Evolutionary conservation across 2,888 invertebrate genomes (phyloP), one percentile per base, ranked within the genome.

Genomic region (Microplitis deprimator): DNA sequence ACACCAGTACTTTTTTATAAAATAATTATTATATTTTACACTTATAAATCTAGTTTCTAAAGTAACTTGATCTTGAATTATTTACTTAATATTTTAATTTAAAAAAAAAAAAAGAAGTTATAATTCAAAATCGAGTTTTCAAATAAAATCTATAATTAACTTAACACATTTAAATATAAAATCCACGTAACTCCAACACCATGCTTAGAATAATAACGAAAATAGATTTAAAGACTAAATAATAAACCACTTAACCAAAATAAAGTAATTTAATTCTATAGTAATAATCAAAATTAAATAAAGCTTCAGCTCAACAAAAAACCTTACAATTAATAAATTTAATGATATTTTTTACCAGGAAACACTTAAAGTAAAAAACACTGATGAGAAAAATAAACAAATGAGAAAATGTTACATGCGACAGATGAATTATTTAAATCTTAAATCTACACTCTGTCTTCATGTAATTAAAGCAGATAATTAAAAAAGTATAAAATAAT

Each of bases 171-270:
- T 76, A 60, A 65, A 29, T 77, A 68, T 79, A 78, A 78, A 78
- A 77, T 77, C 75, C 79, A 82, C 76, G 68, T 77, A 82, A 84
- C 78, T 81, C 82, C 82, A 84, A 82, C 81, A 82, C 82, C 84
- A 85, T 84, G 85, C 85, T 81, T 50, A 80, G 68, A 81, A 75
- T 75, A 78, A 73, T 73, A 69, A 79, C 81, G 79, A 69, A 76
- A 81, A 81, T 79, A 79, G 76, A 81, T 62, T 77, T 73, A 76
- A 76, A 79, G 59, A 76, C 68, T 70, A 67, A 77, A 79, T 80
- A 75, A 77, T 75, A 83, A 82, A 83, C 82, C 83, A 82, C 80
- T 76, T 82, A 81, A 82, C 78, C 77, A 81, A 83, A 82, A 82
- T 79, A 81, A 81, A 77, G 76, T 75, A 78, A 29, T 2, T 29